Evolutionary conservation across 2,888 invertebrate species (phyloP).

Genomic region (Diploptera punctata): DNA sequence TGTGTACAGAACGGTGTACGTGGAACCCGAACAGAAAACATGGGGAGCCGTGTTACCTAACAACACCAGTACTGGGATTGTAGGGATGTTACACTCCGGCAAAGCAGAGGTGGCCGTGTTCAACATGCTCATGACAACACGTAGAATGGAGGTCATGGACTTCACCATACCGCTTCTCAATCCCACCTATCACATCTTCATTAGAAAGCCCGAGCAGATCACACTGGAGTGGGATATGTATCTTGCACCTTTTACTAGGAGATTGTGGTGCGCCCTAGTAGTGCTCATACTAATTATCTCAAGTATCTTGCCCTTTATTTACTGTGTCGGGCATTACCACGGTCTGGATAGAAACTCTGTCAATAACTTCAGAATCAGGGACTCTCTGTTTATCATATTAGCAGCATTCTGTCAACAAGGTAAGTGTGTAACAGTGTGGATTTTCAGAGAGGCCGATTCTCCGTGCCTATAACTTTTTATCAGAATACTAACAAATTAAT

Average conservation of each 20-base stretch:
- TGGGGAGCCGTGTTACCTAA: neutral
- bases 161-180: neutral
- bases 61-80: neutral
- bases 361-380: neutral
- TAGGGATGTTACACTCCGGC: neutral
- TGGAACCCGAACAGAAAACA: neutral
- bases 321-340: neutral
- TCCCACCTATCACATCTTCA: neutral
- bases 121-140: conserved; percentile 3
- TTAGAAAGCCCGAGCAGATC: neutral
- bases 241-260: neutral
- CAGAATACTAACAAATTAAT: too few relatives aligned
- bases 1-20: neutral
- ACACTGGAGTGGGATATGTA: neutral
- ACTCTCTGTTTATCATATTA: neutral
- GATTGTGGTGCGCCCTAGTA: neutral
- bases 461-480: too few relatives aligned
- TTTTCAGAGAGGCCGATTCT: too few relatives aligned
- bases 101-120: neutral
- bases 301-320: neutral
- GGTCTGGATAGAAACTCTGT: neutral
- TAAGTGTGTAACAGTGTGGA: too few relatives aligned
- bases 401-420: conserved; percentile 14
- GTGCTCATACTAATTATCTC: neutral
- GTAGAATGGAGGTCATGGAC: conserved; percentile 13